These are phyloP conservation scores for Hyles lineata DNA, from an alignment of 2,888 invertebrate species.

Conservation along the genomic window DNA sequence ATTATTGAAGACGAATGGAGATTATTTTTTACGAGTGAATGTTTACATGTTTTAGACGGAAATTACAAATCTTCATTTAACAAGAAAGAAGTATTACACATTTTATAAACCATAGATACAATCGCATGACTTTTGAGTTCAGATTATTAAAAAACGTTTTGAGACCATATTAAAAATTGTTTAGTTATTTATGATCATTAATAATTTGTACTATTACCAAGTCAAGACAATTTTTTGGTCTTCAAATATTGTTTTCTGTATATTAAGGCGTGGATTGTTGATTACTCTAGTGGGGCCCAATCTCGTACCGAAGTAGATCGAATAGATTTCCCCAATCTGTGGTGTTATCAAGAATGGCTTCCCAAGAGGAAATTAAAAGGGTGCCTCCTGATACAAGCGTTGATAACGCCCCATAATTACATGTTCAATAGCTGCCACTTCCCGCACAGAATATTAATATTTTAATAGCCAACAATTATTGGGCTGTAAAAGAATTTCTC, in stretches of 20 bases:
- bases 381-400: constrained; percentile 6
- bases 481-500: constrained; percentile 47
- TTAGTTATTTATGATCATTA: no score
- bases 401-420: constrained; percentile 38
- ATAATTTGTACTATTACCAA: no score
- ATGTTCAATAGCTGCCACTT: constrained; percentile 42
- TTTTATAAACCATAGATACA: no score
- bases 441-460: constrained; percentile 44
- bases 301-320: background rate
- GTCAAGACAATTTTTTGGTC: no score
- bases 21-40: background rate
- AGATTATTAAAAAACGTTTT: no score
- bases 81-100: no score
- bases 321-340: background rate
- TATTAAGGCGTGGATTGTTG: no score
- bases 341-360: constrained; percentile 1
- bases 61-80: no score
- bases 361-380: constrained; percentile 7
- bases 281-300: background rate
- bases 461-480: constrained; percentile 48
- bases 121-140: no score
- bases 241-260: no score
- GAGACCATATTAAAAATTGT: no score
- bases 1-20: background rate
- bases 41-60: no score